Percentiles rank a stretch among this genome's conserved stretches.
phyloP scores from a whole-genome alignment of 2,888 invertebrate genomes.

The Trachelus stipa region DNA sequence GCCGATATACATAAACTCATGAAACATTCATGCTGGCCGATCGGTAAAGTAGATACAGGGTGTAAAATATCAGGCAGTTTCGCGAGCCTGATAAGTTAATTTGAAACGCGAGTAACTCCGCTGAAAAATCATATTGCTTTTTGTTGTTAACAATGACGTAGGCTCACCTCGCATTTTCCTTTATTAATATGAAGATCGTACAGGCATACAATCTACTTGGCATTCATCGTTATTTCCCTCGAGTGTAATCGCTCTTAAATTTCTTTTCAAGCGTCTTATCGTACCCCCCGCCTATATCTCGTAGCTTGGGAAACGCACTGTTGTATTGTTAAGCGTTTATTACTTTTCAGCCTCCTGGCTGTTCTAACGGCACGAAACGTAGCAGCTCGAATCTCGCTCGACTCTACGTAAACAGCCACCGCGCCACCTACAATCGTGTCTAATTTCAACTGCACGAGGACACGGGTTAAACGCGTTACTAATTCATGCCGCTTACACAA shows the following conservation, averaged over 20 bases:
- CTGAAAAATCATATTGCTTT: not conserved
- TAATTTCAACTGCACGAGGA: not conserved
- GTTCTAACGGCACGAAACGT: not conserved
- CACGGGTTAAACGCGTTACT: not conserved
- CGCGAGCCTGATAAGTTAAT: not conserved
- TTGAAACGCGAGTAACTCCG: not conserved
- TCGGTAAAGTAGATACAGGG: conserved; percentile 26
- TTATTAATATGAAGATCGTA: not conserved
- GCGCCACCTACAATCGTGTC: not conserved
- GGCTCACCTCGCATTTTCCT: not conserved
- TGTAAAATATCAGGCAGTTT: conserved; percentile 27
- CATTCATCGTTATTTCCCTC: not conserved
- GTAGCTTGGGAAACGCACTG: not conserved
- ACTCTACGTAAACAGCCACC: not conserved
- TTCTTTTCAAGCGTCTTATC: not conserved
- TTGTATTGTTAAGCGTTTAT: not conserved
- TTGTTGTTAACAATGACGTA: not conserved
- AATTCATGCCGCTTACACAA: not conserved
- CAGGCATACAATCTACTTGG: not conserved
- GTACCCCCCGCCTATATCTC: not conserved
- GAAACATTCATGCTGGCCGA: conserved; percentile 35
- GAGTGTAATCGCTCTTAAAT: not conserved
- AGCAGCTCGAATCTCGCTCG: not conserved
- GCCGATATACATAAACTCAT: conserved; percentile 4
- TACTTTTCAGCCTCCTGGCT: not conserved